Base-by-base conservation (phyloP, 2,113 vertebrate species). In the Lasiurus borealis region DNA sequence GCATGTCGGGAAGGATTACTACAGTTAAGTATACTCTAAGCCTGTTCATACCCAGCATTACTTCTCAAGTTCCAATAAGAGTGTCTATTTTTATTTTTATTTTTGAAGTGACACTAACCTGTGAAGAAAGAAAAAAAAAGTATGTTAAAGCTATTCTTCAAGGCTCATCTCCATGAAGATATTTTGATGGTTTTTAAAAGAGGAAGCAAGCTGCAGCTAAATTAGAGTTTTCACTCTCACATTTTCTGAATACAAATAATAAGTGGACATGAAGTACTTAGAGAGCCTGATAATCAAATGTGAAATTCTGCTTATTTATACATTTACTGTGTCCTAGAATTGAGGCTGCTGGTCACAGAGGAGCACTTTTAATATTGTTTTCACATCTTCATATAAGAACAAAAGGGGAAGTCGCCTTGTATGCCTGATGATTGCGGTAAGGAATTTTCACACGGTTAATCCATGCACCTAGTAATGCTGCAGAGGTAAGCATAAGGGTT, bases 11-110 rank as follows among this genome's bases (percentile, higher is more conserved):
- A 95, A 95, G 94, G 97, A 96, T 97, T 97, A 95, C 78, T 78
- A 71, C 8, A 94, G 94, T 95, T 96, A 95, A 97, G 96, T 80
- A 95, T 73, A 93, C 88, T 96, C 88, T 97, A 96, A 97, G 88
- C 96, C 90, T 85, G 71, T 95, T 96, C 93, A 97, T 94, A 95
- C 59, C 85, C 66, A 81, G 88, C 64, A 64, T 93, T 88, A 86
- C 77, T 96, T 59, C 82, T 93, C 72, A 92, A 93, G 93, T 95
- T 90, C 95, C 94, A 97, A 88, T 88, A 96, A 94, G 85, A 96
- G 80, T 90, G 85, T 27, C 92, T 96, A 88, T 90, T 95, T 97
- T 96, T 96, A 85, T 95, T 93, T 95, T 93, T 92, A 95, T 97
- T 97, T 97, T 95, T 96, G 90, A 96, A 96, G 93, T 95, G 95